Conservation (phyloP, 2,113 vertebrate species). For the Gambusia holbrooki region DNA sequence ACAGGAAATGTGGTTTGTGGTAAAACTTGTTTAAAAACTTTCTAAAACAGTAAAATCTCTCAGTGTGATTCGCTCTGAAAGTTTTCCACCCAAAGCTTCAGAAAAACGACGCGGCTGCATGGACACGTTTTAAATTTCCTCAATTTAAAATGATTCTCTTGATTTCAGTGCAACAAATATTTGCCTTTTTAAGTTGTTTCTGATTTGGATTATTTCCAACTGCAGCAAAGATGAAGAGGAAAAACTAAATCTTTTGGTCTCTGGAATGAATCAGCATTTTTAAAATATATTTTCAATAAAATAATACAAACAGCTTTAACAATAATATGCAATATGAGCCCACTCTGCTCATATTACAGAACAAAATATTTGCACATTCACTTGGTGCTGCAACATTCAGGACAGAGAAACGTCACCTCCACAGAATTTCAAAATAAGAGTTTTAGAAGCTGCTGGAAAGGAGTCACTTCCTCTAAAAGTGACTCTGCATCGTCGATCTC, state of each 20-base stretch:
- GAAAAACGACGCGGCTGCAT: not conserved
- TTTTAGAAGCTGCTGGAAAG: not conserved
- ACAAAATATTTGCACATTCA: not conserved
- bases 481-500: slow-evolving; percentile 37
- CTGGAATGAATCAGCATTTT: not conserved
- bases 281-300: not conserved
- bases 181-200: not conserved
- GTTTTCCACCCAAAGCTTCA: not conserved
- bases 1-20: not conserved
- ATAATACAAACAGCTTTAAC: not conserved
- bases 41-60: not conserved
- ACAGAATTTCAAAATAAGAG: not conserved
- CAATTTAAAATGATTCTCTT: not conserved
- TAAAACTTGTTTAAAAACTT: not conserved
- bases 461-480: not conserved
- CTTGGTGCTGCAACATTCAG: not conserved
- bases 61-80: not conserved
- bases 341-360: not conserved
- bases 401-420: not conserved
- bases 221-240: not conserved
- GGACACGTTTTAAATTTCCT: not conserved
- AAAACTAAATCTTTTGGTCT: not conserved
- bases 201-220: not conserved
- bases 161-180: not conserved
- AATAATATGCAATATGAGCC: not conserved